A percentile compares a stretch with the other conserved stretches of the same genome.
phyloP scores from a whole-genome alignment of 2,888 invertebrate species.

The Metopia argyrocephala region DNA sequence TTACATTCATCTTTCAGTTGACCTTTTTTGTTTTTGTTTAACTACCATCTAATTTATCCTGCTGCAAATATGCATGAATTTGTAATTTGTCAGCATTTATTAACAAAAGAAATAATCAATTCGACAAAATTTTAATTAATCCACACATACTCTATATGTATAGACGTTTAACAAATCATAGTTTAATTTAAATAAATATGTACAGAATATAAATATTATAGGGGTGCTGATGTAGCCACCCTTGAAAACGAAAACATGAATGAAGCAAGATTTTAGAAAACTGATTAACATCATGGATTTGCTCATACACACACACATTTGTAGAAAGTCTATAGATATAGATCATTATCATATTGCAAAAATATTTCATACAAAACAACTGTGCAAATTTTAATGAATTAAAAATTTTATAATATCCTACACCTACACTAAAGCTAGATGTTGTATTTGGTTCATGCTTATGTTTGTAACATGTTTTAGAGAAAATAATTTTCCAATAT shows the following conservation, averaged over 20 bases:
- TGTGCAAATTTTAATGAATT: slow-evolving; percentile 50
- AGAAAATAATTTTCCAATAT: no score
- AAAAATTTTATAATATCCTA: background rate
- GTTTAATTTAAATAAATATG: slow-evolving; percentile 27
- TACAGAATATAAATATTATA: background rate
- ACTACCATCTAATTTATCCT: background rate
- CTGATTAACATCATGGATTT: slow-evolving; percentile 43
- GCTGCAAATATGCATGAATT: background rate
- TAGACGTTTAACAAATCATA: background rate
- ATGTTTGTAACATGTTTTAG: no score
- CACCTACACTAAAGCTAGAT: no score
- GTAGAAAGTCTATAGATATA: background rate
- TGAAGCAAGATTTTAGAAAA: background rate
- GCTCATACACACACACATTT: no score
- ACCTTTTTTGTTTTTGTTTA: slow-evolving; percentile 4
- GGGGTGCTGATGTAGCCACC: slow-evolving; percentile 19
- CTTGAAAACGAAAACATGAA: slow-evolving; percentile 2
- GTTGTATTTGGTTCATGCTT: no score
- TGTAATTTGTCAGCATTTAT: background rate
- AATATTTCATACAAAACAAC: slow-evolving; percentile 39
- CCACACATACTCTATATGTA: background rate
- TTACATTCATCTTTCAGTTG: background rate
- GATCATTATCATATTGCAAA: slow-evolving; percentile 52
- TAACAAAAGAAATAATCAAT: background rate
- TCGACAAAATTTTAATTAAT: background rate